Percentiles rank a stretch among this genome's conserved stretches.
These are phyloP conservation scores for Drosophila paucipuncta DNA, from an alignment of 2,888 invertebrate species.

Conservation along the genomic window DNA sequence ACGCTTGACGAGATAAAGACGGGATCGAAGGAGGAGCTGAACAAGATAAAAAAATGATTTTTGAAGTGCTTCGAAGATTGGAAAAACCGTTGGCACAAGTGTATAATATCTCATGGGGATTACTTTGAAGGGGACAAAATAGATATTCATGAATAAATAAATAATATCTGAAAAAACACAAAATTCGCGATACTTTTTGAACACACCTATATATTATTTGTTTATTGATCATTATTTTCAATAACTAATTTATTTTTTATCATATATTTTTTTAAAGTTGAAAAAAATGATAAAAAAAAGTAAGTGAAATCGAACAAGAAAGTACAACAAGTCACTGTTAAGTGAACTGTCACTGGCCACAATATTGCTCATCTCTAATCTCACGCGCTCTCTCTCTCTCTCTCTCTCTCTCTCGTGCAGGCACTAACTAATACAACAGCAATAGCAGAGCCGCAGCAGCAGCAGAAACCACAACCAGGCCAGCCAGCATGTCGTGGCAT, in stretches of 20 bases:
- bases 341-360: slow-evolving; percentile 18
- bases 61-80: no score
- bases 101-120: no score
- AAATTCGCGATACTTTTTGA: no score
- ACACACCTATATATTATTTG: background rate
- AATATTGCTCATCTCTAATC: slow-evolving; percentile 37
- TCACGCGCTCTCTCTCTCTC: slow-evolving; percentile 15
- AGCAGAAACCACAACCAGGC: slow-evolving; percentile 57
- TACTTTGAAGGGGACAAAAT: no score
- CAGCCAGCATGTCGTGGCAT: slow-evolving; percentile 68
- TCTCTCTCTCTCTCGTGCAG: slow-evolving; percentile 28
- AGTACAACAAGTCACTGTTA: background rate
- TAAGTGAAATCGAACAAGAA: background rate
- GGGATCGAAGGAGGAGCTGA: no score
- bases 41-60: no score
- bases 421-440: slow-evolving; percentile 47
- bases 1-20: no score
- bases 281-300: background rate
- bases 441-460: slow-evolving; percentile 29
- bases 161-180: no score
- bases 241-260: background rate
- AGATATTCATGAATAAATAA: no score
- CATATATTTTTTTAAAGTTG: background rate
- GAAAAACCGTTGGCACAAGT: no score
- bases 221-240: no score